These are phyloP conservation scores for Nannoperca australis DNA, from an alignment of 2,797 vertebrate genomes.

Conservation along the genomic window DNA sequence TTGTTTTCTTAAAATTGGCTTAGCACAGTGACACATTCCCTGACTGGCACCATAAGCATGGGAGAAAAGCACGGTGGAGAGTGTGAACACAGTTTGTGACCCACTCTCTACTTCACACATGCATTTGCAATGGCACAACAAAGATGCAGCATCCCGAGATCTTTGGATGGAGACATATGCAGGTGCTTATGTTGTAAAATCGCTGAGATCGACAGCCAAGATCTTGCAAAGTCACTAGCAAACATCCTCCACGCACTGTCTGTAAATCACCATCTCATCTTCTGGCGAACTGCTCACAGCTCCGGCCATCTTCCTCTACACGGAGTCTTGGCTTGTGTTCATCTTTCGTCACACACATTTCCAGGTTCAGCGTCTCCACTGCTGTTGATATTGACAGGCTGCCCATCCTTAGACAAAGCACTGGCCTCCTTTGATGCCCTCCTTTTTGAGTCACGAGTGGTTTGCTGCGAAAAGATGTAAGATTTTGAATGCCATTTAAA, in stretches of 20 bases:
- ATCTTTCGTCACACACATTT: constrained; percentile 67
- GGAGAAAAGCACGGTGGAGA: constrained; percentile 66
- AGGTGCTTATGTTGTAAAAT: constrained; percentile 56
- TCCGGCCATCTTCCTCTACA: constrained; percentile 10
- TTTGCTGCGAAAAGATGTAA: constrained; percentile 68
- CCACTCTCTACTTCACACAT: constrained; percentile 67
- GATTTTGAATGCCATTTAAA: constrained; percentile 64
- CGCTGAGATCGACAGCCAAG: constrained; percentile 38
- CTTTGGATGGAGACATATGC: constrained; percentile 74
- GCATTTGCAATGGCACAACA: constrained; percentile 73
- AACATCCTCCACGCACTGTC: constrained; percentile 35
- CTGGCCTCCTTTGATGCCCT: constrained; percentile 76
- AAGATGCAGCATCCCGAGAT: constrained; percentile 76
- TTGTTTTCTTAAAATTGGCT: constrained; percentile 52
- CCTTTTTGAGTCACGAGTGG: constrained; percentile 77
- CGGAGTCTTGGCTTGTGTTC: constrained; percentile 44
- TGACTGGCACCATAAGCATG: constrained; percentile 70
- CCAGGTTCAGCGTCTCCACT: constrained; percentile 59
- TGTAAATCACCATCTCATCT: constrained; percentile 27
- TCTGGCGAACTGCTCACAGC: constrained; percentile 29
- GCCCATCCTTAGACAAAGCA: constrained; percentile 69
- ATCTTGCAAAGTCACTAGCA: constrained; percentile 43
- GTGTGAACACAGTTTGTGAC: constrained; percentile 31
- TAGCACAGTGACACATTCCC: constrained; percentile 70
- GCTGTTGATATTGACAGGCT: constrained; percentile 41